Conservation (phyloP, 2,888 invertebrate genomes). For the Brenthis hecate region DNA sequence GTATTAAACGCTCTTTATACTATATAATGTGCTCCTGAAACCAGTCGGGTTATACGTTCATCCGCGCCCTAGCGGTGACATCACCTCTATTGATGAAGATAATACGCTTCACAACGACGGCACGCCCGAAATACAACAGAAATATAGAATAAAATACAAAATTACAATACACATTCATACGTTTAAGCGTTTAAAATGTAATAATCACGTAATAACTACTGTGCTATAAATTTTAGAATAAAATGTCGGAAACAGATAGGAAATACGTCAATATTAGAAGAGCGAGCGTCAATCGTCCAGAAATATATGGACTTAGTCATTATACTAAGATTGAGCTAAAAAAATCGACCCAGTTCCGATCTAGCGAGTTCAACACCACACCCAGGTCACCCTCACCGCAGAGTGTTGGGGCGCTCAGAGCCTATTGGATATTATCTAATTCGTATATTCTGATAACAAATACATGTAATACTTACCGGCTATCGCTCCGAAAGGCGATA, state of each 20-base stretch:
- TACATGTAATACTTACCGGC: constrained; percentile 67
- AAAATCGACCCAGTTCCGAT: constrained; percentile 62
- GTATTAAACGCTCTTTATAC: constrained; percentile 20
- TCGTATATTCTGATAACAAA: constrained; percentile 52
- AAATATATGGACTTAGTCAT: constrained; percentile 47
- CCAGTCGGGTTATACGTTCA: constrained; percentile 58
- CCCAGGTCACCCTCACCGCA: constrained; percentile 51
- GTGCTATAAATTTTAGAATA: constrained; percentile 17
- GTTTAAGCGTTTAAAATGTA: neutral
- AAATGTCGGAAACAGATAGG: constrained; percentile 34
- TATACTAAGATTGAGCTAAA: constrained; percentile 47
- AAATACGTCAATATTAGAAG: constrained; percentile 39
- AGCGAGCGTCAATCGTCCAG: constrained; percentile 41
- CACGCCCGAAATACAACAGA: constrained; percentile 61
- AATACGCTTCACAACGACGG: constrained; percentile 66
- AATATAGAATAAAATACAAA: constrained; percentile 36
- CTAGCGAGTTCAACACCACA: constrained; percentile 61
- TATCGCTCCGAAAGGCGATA: constrained; percentile 56
- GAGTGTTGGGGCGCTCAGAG: constrained; percentile 47
- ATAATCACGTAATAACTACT: constrained; percentile 6
- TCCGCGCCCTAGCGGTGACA: constrained; percentile 68
- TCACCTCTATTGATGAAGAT: constrained; percentile 71
- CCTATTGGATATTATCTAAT: constrained; percentile 49
- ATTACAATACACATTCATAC: constrained; percentile 31
- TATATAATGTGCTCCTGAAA: constrained; percentile 14